Conservation (phyloP, 2,113 vertebrate genomes). For the Neodon shergylaensis region DNA sequence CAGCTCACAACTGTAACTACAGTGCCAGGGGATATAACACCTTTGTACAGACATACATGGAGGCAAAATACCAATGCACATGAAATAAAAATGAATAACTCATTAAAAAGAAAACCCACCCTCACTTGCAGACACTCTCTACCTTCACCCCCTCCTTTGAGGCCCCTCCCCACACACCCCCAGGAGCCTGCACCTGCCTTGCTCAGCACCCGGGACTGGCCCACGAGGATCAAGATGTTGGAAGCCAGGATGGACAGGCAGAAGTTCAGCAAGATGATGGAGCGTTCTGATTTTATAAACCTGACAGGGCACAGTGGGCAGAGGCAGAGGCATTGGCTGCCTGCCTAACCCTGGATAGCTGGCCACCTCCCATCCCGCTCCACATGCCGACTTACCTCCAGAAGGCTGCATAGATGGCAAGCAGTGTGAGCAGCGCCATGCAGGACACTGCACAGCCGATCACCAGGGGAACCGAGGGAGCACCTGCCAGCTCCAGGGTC, state of each 20-base stretch:
- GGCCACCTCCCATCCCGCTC: neutral
- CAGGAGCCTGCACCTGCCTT: conserved; percentile 89
- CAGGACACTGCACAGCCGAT: conserved; percentile 98
- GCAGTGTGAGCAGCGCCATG: conserved; percentile 94
- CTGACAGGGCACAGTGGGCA: conserved; percentile 79
- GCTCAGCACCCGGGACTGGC: conserved; percentile 97
- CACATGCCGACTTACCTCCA: conserved; percentile 90
- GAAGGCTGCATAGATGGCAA: conserved; percentile 97
- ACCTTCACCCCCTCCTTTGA: neutral
- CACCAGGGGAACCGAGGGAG: conserved; percentile 96
- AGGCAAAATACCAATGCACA: neutral
- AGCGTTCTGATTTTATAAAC: conserved; percentile 97
- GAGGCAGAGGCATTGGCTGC: neutral
- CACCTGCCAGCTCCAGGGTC: conserved; percentile 94
- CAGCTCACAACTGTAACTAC: neutral
- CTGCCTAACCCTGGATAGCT: neutral
- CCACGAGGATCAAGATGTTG: conserved; percentile 97
- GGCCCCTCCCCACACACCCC: neutral
- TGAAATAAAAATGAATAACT: neutral
- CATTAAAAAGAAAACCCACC: neutral
- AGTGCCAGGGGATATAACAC: neutral
- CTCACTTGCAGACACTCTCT: neutral
- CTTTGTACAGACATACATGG: neutral
- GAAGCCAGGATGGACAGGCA: conserved; percentile 98
- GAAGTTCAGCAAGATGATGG: conserved; percentile 98